Conservation (phyloP, 2,888 invertebrate genomes). For the Aplocera efformata region DNA sequence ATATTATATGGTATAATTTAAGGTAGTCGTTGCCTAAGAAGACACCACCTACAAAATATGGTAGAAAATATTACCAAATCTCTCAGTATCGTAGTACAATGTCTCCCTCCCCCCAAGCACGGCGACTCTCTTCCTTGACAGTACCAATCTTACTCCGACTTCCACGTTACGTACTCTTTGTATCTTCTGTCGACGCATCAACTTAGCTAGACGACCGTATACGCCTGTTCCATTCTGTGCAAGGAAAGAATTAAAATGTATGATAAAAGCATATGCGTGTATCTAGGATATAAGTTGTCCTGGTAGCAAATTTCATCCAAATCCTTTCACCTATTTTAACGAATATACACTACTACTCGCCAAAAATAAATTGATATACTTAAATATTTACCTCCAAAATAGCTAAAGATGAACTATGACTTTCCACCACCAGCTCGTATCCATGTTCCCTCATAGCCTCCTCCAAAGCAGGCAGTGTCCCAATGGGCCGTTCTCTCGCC, state of each 20-base stretch:
- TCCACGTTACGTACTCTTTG: constrained; percentile 86
- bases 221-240: constrained; percentile 86
- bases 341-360: too few species aligned
- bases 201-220: constrained; percentile 84
- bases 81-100: constrained; percentile 86
- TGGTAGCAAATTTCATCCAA: too few species aligned
- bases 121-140: constrained; percentile 81
- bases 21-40: too few species aligned
- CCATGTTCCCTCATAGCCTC: constrained; percentile 82
- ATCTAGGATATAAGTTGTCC: too few species aligned
- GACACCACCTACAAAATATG: too few species aligned
- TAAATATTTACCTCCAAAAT: constrained; percentile 86
- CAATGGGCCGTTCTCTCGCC: constrained; percentile 85
- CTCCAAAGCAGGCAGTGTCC: constrained; percentile 83
- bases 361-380: too few species aligned
- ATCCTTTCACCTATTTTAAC: too few species aligned
- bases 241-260: background rate
- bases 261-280: too few species aligned
- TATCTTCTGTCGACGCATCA: constrained; percentile 82
- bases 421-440: constrained; percentile 85
- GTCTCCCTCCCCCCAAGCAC: constrained; percentile 88
- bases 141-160: constrained; percentile 84
- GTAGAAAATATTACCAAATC: constrained; percentile 82
- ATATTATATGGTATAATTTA: too few species aligned
- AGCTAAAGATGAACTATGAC: constrained; percentile 85